Conservation (phyloP, 2,797 vertebrate species). For the Coracias cyanogaster region DNA sequence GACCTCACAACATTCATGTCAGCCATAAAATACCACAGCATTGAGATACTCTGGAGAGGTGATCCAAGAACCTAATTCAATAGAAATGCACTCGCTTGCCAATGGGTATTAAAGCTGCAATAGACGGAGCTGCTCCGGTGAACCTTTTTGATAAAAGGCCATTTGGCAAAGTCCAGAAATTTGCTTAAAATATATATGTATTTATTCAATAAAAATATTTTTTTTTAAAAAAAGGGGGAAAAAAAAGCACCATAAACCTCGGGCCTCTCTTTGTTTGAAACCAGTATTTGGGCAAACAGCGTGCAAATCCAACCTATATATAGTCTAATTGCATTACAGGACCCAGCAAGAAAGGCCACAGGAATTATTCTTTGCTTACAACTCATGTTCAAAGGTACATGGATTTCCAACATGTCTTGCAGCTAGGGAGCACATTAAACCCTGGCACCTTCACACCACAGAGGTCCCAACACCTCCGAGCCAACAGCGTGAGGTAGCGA, state of each 20-base stretch:
- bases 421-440: not conserved
- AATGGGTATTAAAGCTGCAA: conserved; percentile 43
- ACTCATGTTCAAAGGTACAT: not conserved
- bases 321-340: conserved; percentile 1
- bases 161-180: conserved; percentile 37
- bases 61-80: conserved; percentile 72
- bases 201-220: not conserved
- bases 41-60: conserved; percentile 49
- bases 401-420: not conserved
- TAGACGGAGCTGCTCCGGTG: not conserved
- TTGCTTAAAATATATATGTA: conserved; percentile 18
- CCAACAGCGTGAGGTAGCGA: not conserved
- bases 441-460: not conserved
- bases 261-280: conserved; percentile 16
- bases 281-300: not conserved
- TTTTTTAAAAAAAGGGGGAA: too few relatives aligned
- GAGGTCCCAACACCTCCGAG: not conserved
- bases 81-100: conserved; percentile 62
- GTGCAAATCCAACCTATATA: conserved; percentile 12
- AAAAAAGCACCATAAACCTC: not conserved
- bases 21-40: conserved; percentile 65
- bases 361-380: not conserved
- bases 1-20: conserved; percentile 63
- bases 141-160: conserved; percentile 63
- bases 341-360: not conserved